Percentiles rank a stretch among this genome's conserved stretches.
Evolutionary conservation across 2,888 invertebrate genomes (phyloP).

Genomic region (Steromphala cineraria): DNA sequence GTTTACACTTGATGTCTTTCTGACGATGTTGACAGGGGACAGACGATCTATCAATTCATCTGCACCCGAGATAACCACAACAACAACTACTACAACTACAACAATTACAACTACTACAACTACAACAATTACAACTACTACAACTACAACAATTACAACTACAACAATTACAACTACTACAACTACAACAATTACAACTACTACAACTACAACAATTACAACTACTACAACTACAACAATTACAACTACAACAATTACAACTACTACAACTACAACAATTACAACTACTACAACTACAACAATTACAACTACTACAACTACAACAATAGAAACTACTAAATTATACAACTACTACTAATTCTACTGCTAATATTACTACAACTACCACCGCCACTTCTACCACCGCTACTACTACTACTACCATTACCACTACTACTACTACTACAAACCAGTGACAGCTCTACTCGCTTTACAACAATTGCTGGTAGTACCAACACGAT

Average conservation of each 20-base stretch:
- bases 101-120: not conserved
- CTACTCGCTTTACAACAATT: not conserved
- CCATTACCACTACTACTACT: not conserved
- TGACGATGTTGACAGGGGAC: no score
- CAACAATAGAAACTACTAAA: not conserved
- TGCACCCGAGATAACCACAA: not conserved
- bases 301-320: not conserved
- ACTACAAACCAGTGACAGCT: not conserved
- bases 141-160: not conserved
- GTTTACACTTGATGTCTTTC: no score
- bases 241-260: not conserved
- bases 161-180: not conserved
- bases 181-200: not conserved
- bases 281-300: not conserved
- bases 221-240: not conserved
- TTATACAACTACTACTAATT: no score
- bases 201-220: not conserved
- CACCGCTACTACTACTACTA: not conserved
- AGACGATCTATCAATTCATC: no score
- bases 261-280: not conserved
- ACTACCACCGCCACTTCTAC: not conserved
- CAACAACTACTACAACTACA: not conserved
- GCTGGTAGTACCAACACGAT: not conserved
- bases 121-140: not conserved
- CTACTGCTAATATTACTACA: not conserved